Conservation (phyloP, 2,113 vertebrate genomes). For the Caranx melampygus region DNA sequence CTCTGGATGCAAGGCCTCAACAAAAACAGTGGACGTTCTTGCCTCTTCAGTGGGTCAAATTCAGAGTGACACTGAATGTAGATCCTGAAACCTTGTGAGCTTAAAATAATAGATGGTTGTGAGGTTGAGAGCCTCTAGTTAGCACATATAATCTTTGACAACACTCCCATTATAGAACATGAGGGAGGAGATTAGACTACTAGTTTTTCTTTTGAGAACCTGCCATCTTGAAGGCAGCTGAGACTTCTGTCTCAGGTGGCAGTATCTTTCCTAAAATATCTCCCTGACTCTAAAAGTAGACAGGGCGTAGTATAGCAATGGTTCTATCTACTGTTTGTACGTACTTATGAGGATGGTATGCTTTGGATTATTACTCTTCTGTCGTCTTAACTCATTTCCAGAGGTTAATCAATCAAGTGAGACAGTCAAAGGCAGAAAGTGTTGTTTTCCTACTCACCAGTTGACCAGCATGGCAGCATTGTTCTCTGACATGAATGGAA, state of each 20-base stretch:
- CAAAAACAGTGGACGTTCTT: not conserved
- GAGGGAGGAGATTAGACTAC: slow-evolving; percentile 56
- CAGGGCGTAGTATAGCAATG: not conserved
- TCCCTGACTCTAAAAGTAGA: slow-evolving; percentile 25
- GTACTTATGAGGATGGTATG: not conserved
- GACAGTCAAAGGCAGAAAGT: not conserved
- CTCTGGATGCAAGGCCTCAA: not conserved
- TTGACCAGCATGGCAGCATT: slow-evolving; percentile 93
- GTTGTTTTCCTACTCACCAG: slow-evolving; percentile 87
- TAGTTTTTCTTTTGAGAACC: slow-evolving; percentile 45
- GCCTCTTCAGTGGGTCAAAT: not conserved
- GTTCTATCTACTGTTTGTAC: not conserved
- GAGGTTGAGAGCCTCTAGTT: slow-evolving; percentile 49
- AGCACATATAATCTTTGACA: slow-evolving; percentile 59
- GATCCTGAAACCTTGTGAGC: not conserved
- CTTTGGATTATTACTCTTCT: not conserved
- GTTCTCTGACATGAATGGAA: slow-evolving; percentile 92
- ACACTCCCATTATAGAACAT: slow-evolving; percentile 15
- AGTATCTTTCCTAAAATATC: slow-evolving; percentile 53
- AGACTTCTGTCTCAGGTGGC: slow-evolving; percentile 18
- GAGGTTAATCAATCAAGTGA: not conserved
- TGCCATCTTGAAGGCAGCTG: slow-evolving; percentile 44
- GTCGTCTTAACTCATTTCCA: not conserved
- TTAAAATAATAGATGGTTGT: not conserved
- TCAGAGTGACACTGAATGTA: not conserved